A percentile compares a stretch with the other conserved stretches of the same genome.
Evolutionary conservation across 2,113 vertebrate genomes (phyloP).

Genomic region (Leptobrachium leishanense): DNA sequence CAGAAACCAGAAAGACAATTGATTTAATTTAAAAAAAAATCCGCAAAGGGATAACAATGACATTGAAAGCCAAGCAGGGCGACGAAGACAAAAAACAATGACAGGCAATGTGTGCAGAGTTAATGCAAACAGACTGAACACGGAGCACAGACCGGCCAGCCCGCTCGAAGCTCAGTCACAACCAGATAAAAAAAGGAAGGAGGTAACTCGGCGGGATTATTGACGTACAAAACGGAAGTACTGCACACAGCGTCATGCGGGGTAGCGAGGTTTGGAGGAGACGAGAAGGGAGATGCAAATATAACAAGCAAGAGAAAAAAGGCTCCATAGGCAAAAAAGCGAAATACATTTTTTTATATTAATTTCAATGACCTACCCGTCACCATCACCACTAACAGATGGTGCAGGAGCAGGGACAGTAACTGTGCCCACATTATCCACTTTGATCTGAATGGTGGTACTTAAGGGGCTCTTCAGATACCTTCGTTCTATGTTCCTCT

Average conservation of each 20-base stretch:
- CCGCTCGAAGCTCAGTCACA: constrained; percentile 79
- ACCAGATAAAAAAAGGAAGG: constrained; percentile 70
- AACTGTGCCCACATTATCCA: constrained; percentile 99
- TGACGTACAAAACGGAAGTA: constrained; percentile 73
- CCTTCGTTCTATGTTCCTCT: constrained; percentile 99
- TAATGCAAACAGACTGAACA: constrained; percentile 82
- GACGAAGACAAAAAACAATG: constrained; percentile 70
- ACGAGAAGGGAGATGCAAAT: constrained; percentile 81
- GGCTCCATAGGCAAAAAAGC: constrained; percentile 88
- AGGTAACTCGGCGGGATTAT: constrained; percentile 73
- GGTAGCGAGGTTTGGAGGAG: constrained; percentile 73
- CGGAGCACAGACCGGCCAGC: constrained; percentile 81
- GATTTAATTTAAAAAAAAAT: not conserved
- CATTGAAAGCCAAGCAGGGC: constrained; percentile 79
- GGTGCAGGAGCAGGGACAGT: constrained; percentile 99
- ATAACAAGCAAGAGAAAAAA: constrained; percentile 86
- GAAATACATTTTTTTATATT: constrained; percentile 80
- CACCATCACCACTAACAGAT: constrained; percentile 99
- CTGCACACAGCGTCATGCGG: constrained; percentile 82
- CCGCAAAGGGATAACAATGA: constrained; percentile 66
- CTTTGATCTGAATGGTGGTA: constrained; percentile 99
- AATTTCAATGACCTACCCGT: constrained; percentile 99
- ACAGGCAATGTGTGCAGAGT: constrained; percentile 78
- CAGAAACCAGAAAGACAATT: constrained; percentile 52
- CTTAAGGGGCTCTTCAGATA: constrained; percentile 99